phyloP scores from a whole-genome alignment of 2,113 vertebrate species.

The Thunnus maccoyii region DNA sequence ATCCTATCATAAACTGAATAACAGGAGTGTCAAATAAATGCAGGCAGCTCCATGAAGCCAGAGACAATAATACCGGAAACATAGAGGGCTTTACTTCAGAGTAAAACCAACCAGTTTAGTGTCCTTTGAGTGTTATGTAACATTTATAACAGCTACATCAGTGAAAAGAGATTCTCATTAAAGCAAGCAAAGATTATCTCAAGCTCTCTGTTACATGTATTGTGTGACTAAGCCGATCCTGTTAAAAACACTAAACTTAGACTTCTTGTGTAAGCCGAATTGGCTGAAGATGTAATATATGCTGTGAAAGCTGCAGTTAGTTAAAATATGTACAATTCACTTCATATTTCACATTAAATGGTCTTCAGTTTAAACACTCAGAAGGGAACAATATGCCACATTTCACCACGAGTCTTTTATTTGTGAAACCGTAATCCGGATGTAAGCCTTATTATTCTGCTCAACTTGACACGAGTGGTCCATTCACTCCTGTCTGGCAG shows the following conservation, averaged over 20 bases:
- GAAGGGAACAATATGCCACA: background rate
- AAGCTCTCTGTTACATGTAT: background rate
- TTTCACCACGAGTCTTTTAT: slow-evolving; percentile 25
- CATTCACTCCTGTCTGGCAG: background rate
- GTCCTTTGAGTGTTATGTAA: too few relatives aligned
- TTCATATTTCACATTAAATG: background rate
- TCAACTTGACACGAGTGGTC: slow-evolving; percentile 1
- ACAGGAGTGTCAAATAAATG: background rate
- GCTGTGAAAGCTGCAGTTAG: background rate
- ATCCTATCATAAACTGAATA: too few relatives aligned
- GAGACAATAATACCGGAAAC: background rate
- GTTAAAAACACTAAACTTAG: too few relatives aligned
- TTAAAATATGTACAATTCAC: background rate
- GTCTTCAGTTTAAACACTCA: too few relatives aligned
- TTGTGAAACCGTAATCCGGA: slow-evolving; percentile 36
- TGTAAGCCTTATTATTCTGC: fast-evolving
- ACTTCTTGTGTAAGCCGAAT: background rate
- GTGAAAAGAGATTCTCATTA: too few relatives aligned
- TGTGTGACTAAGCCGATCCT: too few relatives aligned
- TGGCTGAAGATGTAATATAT: background rate
- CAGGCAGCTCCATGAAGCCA: background rate
- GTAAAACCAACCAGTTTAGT: slow-evolving; percentile 24
- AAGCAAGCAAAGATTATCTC: too few relatives aligned
- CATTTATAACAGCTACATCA: too few relatives aligned
- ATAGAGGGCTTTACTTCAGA: slow-evolving; percentile 9